These are phyloP conservation scores for Drosophila kuntzei DNA, from an alignment of 2,888 invertebrate genomes.

Conservation along the genomic window DNA sequence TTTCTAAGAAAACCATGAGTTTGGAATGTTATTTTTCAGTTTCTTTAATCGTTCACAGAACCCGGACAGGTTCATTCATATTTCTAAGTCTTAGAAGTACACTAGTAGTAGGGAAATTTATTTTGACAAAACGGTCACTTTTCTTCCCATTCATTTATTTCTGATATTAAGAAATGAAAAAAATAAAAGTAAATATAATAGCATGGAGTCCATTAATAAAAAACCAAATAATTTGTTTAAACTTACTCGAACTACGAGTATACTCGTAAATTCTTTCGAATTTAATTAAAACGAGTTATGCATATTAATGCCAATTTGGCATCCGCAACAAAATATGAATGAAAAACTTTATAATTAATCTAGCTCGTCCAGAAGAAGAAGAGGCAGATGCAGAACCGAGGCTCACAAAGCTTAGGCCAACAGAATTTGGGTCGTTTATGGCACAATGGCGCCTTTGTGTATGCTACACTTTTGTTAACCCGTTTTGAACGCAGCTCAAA, in stretches of 20 bases:
- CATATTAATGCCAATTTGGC: conserved; percentile 70
- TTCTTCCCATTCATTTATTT: too few relatives aligned
- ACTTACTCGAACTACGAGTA: not conserved
- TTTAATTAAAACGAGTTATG: conserved; percentile 60
- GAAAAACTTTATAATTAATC: conserved; percentile 73
- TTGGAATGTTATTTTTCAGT: too few relatives aligned
- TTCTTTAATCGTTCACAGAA: not conserved
- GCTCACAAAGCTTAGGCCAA: conserved; percentile 44
- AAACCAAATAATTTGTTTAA: not conserved
- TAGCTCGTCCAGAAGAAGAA: conserved; percentile 22
- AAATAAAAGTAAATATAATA: too few relatives aligned
- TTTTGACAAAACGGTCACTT: too few relatives aligned
- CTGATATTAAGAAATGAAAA: too few relatives aligned
- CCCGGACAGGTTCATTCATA: not conserved
- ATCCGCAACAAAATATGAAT: conserved; percentile 50
- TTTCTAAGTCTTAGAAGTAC: not conserved
- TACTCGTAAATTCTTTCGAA: conserved; percentile 28
- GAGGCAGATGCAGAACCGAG: not conserved
- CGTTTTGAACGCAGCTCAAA: conserved; percentile 56
- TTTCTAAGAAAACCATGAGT: too few relatives aligned
- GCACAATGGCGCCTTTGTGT: conserved; percentile 80
- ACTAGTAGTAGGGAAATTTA: not conserved
- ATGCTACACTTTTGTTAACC: conserved; percentile 81
- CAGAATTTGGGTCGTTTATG: conserved; percentile 74
- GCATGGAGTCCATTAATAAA: too few relatives aligned